Evolutionary conservation across 2,797 vertebrate species (phyloP).

Genomic region (Peromyscus attwateri): DNA sequence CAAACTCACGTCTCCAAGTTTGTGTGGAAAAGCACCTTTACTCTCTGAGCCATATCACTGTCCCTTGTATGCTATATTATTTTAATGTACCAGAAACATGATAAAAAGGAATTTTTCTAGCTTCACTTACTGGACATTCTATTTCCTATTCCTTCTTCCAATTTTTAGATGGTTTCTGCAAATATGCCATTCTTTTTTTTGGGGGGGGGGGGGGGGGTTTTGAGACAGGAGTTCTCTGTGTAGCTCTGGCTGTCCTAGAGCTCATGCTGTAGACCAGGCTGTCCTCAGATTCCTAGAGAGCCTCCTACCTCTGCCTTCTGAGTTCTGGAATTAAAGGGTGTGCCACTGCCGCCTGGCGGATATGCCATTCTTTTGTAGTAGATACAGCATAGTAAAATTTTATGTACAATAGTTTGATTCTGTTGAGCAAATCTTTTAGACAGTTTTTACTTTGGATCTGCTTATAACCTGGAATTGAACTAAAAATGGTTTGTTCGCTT

Average conservation of each 20-base stretch:
- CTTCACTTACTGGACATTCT: conserved; percentile 12
- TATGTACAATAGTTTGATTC: conserved; percentile 32
- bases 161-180: conserved; percentile 27
- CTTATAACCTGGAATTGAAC: conserved; percentile 35
- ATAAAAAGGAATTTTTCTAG: background rate
- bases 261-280: too few relatives aligned
- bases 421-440: background rate
- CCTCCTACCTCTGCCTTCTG: background rate
- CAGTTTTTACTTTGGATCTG: conserved; percentile 40
- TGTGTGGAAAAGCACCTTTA: background rate
- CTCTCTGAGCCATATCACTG: background rate
- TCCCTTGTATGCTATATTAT: background rate
- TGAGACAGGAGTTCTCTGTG: background rate
- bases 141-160: background rate
- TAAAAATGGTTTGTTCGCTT: conserved; percentile 56
- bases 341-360: background rate
- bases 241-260: background rate
- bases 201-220: too few relatives aligned
- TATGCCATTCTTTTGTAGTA: conserved; percentile 14
- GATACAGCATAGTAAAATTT: conserved; percentile 46
- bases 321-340: background rate
- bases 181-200: background rate
- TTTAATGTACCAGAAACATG: conserved; percentile 32
- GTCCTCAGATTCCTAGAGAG: background rate
- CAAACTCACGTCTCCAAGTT: too few relatives aligned